Evolutionary conservation across 1,140 invertebrate genomes (phyloP), one percentile per base, ranked within the genome.

Genomic region (Neuroterus valhalla): DNA sequence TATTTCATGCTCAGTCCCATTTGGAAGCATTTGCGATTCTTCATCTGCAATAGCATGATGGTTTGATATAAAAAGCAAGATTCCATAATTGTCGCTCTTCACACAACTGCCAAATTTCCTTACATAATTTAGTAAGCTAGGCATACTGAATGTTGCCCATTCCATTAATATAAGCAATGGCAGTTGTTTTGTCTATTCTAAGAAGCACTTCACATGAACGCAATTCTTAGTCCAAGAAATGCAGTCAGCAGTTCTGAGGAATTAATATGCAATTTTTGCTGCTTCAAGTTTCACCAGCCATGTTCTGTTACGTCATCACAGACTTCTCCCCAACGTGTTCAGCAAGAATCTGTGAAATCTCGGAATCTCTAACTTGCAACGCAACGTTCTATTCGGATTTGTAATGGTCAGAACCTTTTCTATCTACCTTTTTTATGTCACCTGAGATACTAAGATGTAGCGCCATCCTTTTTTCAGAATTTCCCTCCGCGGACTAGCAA

Each of bases 181-280:
- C 78, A 31, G 81, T 81, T 4, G 74, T 81, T 62, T 82, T 82
- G 21, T 82, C 75, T 12, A 81, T 75, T 46, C 81, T 44, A 8
- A 81, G 43, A 3, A 78, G 2, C 77, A 26, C 26, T 26, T 26
- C 26, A 26, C 26, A 26, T 26, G 26, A 26, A 26, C 26, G 4
- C 2, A 26, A 2, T 2, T 26, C 4, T 26, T 2, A 26, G 26
- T 4, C 26, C 26, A 26, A 2, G 4, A 4, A 26, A 26, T 2
- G 26, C 4, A 26, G 26, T 4, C 26, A 26, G 26, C 26, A 2
- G 26, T 26, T 26, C 26, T n/a, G n/a, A n/a, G n/a, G n/a, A n/a
- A n/a, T n/a, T n/a, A n/a, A n/a, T n/a, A n/a, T n/a, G n/a, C n/a
- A 26, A 4, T 26, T 26, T 26, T 26, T 4, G 26, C 26, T 26